These are phyloP conservation scores for Hypanus sabinus DNA, from an alignment of 2,113 vertebrate species.

Conservation along the genomic window DNA sequence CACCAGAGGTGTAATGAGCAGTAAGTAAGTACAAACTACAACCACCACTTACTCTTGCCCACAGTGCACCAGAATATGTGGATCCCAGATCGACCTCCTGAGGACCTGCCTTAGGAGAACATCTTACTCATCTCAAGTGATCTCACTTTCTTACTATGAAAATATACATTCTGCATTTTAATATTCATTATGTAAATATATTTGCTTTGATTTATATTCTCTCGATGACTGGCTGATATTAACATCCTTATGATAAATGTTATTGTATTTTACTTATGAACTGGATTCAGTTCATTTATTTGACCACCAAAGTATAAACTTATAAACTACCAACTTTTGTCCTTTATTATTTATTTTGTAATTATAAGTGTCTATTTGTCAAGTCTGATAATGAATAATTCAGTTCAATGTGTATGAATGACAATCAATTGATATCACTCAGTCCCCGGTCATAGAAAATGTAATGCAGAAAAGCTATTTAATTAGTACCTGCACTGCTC, in stretches of 20 bases:
- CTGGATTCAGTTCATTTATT: background rate
- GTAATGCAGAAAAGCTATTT: background rate
- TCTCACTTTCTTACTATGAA: too few species aligned
- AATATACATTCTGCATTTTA: background rate
- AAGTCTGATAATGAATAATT: background rate
- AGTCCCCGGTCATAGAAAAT: background rate
- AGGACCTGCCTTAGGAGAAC: too few species aligned
- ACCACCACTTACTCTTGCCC: too few species aligned
- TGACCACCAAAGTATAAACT: background rate
- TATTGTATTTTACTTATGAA: background rate
- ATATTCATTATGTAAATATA: background rate
- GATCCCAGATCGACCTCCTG: too few species aligned
- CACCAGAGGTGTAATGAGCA: too few species aligned
- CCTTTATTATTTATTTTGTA: background rate
- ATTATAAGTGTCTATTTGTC: background rate
- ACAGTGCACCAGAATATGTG: too few species aligned
- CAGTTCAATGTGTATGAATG: background rate
- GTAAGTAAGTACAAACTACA: too few species aligned
- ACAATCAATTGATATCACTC: background rate
- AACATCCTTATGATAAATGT: background rate
- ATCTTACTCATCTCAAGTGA: too few species aligned
- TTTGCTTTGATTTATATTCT: background rate
- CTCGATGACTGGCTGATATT: background rate
- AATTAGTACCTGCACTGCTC: background rate
- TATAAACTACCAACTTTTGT: background rate